Evolutionary conservation across 2,888 invertebrate genomes (phyloP), one percentile per base, ranked within the genome.

Genomic region (Glaucopsyche alexis): DNA sequence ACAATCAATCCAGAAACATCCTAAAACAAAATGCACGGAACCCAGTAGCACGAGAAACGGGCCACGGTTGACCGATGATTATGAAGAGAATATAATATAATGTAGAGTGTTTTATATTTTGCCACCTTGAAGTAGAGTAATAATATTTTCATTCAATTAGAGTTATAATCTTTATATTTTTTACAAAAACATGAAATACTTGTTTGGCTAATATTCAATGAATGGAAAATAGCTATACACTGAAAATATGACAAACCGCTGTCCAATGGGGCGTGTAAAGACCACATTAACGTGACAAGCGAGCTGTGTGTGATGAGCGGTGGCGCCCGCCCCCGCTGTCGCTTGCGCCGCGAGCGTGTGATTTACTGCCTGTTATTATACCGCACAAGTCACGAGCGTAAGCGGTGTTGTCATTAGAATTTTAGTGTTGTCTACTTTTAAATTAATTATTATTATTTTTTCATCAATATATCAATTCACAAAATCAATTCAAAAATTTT

Each of bases 321-420:
- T 60, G 29, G 13, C 14, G 29, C 29, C 60, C 60, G 29, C 60
- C 60, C 60, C 29, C 29, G 60, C 60, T 38, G 29, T 13, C 60
- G 60, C 60, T 38, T 19, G 47, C 8, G 47, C 60, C 72, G 65
- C 69, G 77, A 78, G 78, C 80, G 74, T 74, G 74, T 76, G 74
- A 76, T 75, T 74, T 76, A 76, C 71, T 73, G 75, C 67, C 73
- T 50, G 73, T 71, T 64, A 42, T 38, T 74, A 50, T 64, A 55
- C 50, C 50, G 70, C 49, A 19, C 50, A 42, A 67, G 72, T 2
- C 29, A 72, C 7, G 49, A 6, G 71, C 49, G 9, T 5, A n/a
- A 16, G 42, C 40, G 71, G 67, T 16, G 13, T 50, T 52, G 49
- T 19, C 29, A 3, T 49, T 14, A 38, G n/a, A n/a, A n/a, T n/a